phyloP scores from a whole-genome alignment of 2,888 invertebrate genomes.

The Chalcis sispes region DNA sequence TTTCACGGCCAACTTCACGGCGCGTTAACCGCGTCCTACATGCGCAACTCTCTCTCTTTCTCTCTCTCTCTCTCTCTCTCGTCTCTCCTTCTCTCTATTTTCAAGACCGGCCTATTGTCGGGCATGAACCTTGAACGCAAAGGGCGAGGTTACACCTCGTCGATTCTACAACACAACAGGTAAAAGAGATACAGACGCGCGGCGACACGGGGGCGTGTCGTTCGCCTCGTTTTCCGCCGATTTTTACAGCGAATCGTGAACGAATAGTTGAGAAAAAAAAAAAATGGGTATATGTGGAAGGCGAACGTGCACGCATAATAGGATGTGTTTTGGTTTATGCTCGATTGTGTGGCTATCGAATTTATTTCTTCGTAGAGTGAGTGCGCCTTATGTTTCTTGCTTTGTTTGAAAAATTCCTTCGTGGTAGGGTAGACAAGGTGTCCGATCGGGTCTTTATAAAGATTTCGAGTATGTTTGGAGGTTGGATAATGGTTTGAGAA shows the following conservation, averaged over 20 bases:
- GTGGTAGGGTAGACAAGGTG: too few relatives aligned
- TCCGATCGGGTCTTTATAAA: too few relatives aligned
- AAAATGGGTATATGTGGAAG: too few relatives aligned
- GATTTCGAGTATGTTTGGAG: too few relatives aligned
- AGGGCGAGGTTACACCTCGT: slow-evolving; percentile 54
- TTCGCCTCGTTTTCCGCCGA: slow-evolving; percentile 60
- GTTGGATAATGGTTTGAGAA: too few relatives aligned
- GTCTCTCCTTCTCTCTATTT: too few relatives aligned
- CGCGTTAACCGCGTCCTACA: slow-evolving; percentile 52
- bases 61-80: slow-evolving; percentile 5
- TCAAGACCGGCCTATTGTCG: too few relatives aligned
- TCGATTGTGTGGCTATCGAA: too few relatives aligned
- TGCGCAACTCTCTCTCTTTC: neutral
- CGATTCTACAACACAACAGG: slow-evolving; percentile 51
- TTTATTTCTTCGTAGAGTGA: too few relatives aligned
- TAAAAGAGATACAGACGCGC: slow-evolving; percentile 24
- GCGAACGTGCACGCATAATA: too few relatives aligned
- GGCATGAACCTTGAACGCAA: neutral
- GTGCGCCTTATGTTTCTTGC: neutral
- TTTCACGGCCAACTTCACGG: slow-evolving; percentile 64
- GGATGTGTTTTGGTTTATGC: too few relatives aligned
- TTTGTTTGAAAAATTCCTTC: slow-evolving; percentile 18
- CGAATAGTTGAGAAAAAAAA: too few relatives aligned
- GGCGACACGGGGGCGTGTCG: slow-evolving; percentile 56
- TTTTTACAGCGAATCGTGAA: slow-evolving; percentile 55